phyloP scores from a whole-genome alignment of 2,888 invertebrate genomes.

The Pollenia amentaria region DNA sequence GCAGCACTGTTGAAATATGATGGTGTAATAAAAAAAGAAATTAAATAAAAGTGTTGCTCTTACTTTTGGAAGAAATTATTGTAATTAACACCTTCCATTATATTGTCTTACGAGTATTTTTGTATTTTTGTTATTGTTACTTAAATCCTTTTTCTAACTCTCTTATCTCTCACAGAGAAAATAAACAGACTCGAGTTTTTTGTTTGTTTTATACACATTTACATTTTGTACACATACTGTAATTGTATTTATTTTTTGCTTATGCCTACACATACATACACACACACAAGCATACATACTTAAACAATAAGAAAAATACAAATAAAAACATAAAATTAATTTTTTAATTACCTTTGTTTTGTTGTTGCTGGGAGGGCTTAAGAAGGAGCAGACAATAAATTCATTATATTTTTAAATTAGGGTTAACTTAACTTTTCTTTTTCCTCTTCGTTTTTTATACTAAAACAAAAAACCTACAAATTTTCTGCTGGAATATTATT shows the following conservation, averaged over 20 bases:
- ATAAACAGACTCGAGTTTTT: constrained; percentile 2
- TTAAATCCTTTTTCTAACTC: constrained; percentile 40
- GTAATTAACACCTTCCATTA: constrained; percentile 65
- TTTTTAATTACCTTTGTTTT: constrained; percentile 66
- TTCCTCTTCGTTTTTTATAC: not conserved
- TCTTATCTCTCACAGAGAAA: constrained; percentile 43
- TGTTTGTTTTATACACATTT: not conserved
- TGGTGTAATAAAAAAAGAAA: constrained; percentile 9
- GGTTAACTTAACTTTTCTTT: constrained; percentile 30
- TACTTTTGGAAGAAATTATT: constrained; percentile 2
- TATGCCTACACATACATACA: not conserved
- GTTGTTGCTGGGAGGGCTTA: constrained; percentile 22
- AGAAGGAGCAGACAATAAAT: constrained; percentile 52
- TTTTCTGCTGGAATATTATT: constrained; percentile 19
- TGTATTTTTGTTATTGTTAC: constrained; percentile 30
- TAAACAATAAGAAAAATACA: constrained; percentile 42
- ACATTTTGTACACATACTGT: no score
- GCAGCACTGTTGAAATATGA: constrained; percentile 4
- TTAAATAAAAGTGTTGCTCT: not conserved
- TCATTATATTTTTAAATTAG: constrained; percentile 54
- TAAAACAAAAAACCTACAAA: not conserved
- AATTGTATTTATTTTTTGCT: not conserved
- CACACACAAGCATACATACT: not conserved
- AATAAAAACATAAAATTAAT: constrained; percentile 70
- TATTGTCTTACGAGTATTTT: not conserved